phyloP scores from a whole-genome alignment of 2,888 invertebrate species.

The Enchytraeus crypticus region DNA sequence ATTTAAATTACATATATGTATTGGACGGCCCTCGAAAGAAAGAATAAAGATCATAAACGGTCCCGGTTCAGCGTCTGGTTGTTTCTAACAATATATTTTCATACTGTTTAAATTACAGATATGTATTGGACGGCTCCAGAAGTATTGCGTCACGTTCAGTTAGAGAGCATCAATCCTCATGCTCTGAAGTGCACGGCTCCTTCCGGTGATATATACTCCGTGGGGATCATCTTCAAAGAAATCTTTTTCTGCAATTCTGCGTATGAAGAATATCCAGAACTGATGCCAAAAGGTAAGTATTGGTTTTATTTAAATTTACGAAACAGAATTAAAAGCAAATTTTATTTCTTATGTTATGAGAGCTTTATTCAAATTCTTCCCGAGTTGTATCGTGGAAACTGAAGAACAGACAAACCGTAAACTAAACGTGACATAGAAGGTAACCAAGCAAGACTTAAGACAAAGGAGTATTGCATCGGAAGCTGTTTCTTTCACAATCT shows the following conservation, averaged over 20 bases:
- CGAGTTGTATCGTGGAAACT: too few species aligned
- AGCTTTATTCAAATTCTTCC: too few species aligned
- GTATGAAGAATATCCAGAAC: conserved; percentile 26
- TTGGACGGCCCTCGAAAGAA: conserved; percentile 43
- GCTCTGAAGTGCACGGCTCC: background rate
- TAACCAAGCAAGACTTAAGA: too few species aligned
- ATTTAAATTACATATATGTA: conserved; percentile 29
- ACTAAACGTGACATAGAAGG: too few species aligned
- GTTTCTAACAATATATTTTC: background rate
- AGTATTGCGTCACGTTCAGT: conserved; percentile 28
- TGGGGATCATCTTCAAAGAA: conserved; percentile 39
- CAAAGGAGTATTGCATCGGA: too few species aligned
- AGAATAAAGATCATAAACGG: too few species aligned
- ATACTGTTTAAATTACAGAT: conserved; percentile 21
- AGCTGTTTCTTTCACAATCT: too few species aligned
- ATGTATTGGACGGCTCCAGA: conserved; percentile 42
- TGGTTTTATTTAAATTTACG: too few species aligned
- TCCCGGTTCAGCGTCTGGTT: background rate
- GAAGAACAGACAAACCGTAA: too few species aligned
- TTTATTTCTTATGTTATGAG: too few species aligned
- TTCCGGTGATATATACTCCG: conserved; percentile 34
- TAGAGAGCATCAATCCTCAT: too few species aligned
- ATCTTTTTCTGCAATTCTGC: conserved; percentile 36
- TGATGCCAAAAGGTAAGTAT: background rate
- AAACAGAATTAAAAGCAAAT: too few species aligned